Conservation (phyloP, 2,797 vertebrate genomes). For the Xenentodon cancila region DNA sequence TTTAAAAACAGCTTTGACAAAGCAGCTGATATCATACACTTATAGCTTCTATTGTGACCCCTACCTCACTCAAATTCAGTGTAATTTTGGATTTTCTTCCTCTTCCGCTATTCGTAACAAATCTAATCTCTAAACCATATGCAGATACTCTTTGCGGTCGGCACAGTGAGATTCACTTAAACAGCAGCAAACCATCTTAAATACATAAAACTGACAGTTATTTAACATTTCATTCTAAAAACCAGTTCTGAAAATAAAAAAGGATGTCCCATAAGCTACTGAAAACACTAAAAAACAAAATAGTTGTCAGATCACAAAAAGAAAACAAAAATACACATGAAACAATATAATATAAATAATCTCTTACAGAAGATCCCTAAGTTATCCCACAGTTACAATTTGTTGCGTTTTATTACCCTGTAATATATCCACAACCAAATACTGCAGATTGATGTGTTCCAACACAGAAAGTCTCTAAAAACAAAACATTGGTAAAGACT, state of each 20-base stretch:
- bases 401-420: not conserved
- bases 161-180: too few relatives aligned
- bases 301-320: constrained; percentile 25
- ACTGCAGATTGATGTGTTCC: constrained; percentile 33
- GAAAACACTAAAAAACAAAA: constrained; percentile 8
- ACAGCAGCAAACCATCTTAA: constrained; percentile 9
- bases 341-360: constrained; percentile 59
- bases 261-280: too few relatives aligned
- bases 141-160: too few relatives aligned
- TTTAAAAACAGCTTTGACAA: too few relatives aligned
- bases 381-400: constrained; percentile 5
- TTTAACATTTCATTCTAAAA: too few relatives aligned
- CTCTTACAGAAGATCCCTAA: constrained; percentile 7
- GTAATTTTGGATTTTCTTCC: too few relatives aligned
- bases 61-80: too few relatives aligned
- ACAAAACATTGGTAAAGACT: too few relatives aligned
- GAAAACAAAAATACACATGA: constrained; percentile 8
- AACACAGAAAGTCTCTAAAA: not conserved
- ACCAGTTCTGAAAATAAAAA: not conserved
- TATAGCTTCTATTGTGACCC: too few relatives aligned
- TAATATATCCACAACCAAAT: constrained; percentile 23
- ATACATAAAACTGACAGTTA: not conserved
- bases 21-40: too few relatives aligned
- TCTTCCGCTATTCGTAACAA: too few relatives aligned
- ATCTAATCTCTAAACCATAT: too few relatives aligned